Evolutionary conservation across 2,113 vertebrate genomes (phyloP).

Genomic region (Triplophysa tibetana): DNA sequence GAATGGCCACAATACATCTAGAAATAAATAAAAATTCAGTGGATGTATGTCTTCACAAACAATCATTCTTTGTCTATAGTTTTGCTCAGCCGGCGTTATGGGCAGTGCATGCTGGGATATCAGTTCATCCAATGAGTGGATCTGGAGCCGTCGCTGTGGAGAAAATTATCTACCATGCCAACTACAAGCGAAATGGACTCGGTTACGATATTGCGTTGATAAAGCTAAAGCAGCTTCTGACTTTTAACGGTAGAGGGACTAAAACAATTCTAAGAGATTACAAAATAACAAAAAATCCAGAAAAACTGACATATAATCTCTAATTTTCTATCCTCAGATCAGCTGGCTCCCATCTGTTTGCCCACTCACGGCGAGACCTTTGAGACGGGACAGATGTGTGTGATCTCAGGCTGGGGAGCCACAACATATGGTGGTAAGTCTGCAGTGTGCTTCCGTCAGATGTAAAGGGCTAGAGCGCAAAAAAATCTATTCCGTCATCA

Average conservation of each 20-base stretch:
- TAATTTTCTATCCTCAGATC: conserved; percentile 18
- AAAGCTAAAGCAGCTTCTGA: conserved; percentile 50
- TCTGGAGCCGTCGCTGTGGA: conserved; percentile 46
- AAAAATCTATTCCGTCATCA: too few species aligned
- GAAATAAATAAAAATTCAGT: too few species aligned
- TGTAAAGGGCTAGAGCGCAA: too few species aligned
- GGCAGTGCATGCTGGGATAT: conserved; percentile 53
- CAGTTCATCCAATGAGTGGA: conserved; percentile 53
- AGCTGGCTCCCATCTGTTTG: conserved; percentile 59
- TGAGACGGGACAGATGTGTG: conserved; percentile 56
- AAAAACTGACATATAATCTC: neutral
- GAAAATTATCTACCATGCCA: conserved; percentile 56
- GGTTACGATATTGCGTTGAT: conserved; percentile 57
- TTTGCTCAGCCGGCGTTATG: conserved; percentile 52
- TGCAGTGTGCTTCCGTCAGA: neutral
- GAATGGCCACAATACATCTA: too few species aligned
- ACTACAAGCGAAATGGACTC: conserved; percentile 44
- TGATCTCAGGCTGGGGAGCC: conserved; percentile 64
- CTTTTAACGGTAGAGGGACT: conserved; percentile 49
- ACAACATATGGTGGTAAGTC: conserved; percentile 51
- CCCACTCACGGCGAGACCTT: conserved; percentile 55
- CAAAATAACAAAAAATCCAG: neutral
- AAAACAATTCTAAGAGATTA: neutral
- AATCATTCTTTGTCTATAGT: conserved; percentile 25
- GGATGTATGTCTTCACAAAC: too few species aligned